Base-by-base conservation (phyloP, 2,797 vertebrate genomes). In the Tapirus indicus region DNA sequence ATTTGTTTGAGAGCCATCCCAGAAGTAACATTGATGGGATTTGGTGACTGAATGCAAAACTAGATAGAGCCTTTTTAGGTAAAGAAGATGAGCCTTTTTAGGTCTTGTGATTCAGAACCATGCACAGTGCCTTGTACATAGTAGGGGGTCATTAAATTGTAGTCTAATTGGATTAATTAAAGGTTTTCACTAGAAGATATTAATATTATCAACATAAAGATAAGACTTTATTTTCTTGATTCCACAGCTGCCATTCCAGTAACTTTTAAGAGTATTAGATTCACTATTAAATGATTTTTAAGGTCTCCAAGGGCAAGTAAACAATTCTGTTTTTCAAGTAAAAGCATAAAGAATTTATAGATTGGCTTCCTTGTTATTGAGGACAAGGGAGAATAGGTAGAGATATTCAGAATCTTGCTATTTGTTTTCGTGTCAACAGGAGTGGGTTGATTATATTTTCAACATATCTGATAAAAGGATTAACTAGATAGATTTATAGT, bases 201-300 rank as follows among this genome's bases (percentile, higher is more conserved):
- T 92, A 71, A 78, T 88, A 89, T 41, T 92, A 52, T 82, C 54
- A 18, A 69, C 18, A 80, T 75, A 75, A 58, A 85, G 11, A 62
- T 49, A 88, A 83, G 35, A 6, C 20, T 85, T 75, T 94, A 86
- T 58, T 89, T 60, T 94, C n/a, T 77, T 96, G 23, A 88, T 90
- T 74, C 27, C 10, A 44, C 6, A 54, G 18, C 38, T 92, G n/a
- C 14, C 72, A 86, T 83, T 87, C 18, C 23, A 66, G n/a, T 66
- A 85, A 35, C 7, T 64, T 87, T 89, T 62, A 85, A 35, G 35
- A 80, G 7, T 60, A 54, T 44, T 66, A 85, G 60, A 60, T 86
- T 94, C 16, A 25, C 35, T 88, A 35, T 44, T 71, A 82, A 32
- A 82, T 82, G 58, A 52, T 78, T 91, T 88, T 91, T 92, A 96